Conservation (phyloP, 1,140 invertebrate genomes). For the Protaetia brevitarsis region DNA sequence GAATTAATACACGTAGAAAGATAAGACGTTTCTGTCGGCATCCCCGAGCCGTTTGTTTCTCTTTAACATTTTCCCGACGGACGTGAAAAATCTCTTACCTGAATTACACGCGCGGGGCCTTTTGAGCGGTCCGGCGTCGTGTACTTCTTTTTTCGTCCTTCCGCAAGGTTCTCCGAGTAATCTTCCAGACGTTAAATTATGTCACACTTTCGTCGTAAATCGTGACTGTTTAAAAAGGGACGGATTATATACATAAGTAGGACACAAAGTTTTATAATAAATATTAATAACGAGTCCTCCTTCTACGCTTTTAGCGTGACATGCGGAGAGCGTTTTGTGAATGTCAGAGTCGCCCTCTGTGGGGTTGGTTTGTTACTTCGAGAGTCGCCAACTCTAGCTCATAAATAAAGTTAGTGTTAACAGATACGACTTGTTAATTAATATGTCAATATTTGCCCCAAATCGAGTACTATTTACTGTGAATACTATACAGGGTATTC, state of each 20-base stretch:
- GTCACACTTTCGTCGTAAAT: not conserved
- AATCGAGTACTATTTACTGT: too few relatives aligned
- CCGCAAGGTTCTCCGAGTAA: not conserved
- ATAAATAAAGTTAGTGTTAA: not conserved
- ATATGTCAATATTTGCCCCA: too few relatives aligned
- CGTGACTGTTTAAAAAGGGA: not conserved
- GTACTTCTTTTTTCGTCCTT: not conserved
- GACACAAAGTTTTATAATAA: conserved; percentile 5
- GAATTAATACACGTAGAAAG: not conserved
- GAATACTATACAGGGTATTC: too few relatives aligned
- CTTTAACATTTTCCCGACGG: not conserved
- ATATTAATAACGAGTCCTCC: not conserved
- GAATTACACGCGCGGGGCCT: not conserved
- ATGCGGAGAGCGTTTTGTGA: not conserved
- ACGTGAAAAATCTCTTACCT: not conserved
- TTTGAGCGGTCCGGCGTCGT: not conserved
- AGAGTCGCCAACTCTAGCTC: not conserved
- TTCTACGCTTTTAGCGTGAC: not conserved
- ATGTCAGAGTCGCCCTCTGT: not conserved
- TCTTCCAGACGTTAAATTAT: conserved; percentile 8
- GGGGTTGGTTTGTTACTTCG: not conserved
- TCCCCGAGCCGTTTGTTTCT: not conserved
- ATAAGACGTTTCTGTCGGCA: not conserved
- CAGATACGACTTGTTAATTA: not conserved
- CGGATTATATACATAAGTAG: not conserved